Conservation (phyloP, 2,888 invertebrate species). For the Drosophila melanosoma region DNA sequence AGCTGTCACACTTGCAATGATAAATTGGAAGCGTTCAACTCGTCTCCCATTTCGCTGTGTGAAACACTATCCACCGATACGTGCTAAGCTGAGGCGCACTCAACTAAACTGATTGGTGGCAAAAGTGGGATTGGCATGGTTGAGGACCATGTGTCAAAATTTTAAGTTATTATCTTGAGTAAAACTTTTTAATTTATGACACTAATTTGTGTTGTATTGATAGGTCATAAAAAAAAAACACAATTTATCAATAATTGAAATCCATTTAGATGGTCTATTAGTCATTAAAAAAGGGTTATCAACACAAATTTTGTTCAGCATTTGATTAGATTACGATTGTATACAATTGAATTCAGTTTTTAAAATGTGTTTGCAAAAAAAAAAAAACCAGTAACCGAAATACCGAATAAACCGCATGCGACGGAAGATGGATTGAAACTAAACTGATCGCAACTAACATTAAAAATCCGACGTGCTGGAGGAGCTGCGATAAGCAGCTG, state of each 20-base stretch:
- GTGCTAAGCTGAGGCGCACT: constrained; percentile 18
- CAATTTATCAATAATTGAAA: too few relatives aligned
- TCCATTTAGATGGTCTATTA: too few relatives aligned
- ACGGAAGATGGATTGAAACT: constrained; percentile 28
- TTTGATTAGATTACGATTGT: background rate
- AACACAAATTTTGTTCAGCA: background rate
- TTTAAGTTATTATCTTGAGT: background rate
- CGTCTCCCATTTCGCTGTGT: constrained; percentile 11
- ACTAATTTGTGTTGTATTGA: too few relatives aligned
- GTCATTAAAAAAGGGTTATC: too few relatives aligned
- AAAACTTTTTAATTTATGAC: background rate
- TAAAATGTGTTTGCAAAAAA: background rate
- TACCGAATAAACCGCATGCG: constrained; percentile 17
- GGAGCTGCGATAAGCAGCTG: constrained; percentile 26
- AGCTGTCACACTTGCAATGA: constrained; percentile 14
- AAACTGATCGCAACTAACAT: background rate
- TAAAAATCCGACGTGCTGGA: background rate
- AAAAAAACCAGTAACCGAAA: background rate
- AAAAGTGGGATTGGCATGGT: background rate
- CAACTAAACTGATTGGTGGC: constrained; percentile 1
- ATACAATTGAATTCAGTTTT: background rate
- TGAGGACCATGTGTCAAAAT: background rate
- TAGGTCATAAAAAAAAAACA: too few relatives aligned
- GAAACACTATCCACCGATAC: constrained; percentile 22
- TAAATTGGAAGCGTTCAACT: constrained; percentile 3